Base-by-base conservation (phyloP, 2,113 vertebrate species). In the Indri indri region DNA sequence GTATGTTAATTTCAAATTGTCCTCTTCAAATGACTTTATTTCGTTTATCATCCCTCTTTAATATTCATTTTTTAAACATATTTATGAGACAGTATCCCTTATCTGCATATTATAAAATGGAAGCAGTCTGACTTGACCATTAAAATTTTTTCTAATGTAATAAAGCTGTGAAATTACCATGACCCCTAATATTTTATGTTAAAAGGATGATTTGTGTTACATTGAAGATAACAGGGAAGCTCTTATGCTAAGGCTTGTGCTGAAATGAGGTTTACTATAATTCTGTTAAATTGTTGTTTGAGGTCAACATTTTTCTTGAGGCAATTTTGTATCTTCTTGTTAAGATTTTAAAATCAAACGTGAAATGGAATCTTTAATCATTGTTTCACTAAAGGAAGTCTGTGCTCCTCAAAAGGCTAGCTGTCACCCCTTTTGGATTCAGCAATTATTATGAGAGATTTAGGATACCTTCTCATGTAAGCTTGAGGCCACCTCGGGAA, bases 51-150 rank as follows among this genome's bases (percentile, higher is more conserved):
- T 57, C 45, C 47, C 23, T 96, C n/a, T 71, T 95, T 95, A 95
- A 90, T 96, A 95, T 82, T 98, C 76, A 97, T 94, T 97, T 81
- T 88, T 80, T 50, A 77, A 92, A 71, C 65, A 94, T 87, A 88
- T 90, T 96, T 91, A 88, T 92, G 83, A 90, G 82, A 70, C 89
- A 93, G 40, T 90, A 61, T 77, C 50, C 27, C 30, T 93, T 96
- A 97, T 96, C 96, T 95, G 14, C 42, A 71, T 96, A 81, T 88
- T 95, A 87, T 95, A 94, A 98, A 97, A 95, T 96, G 80, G 86
- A 92, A 80, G 73, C 63, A 34, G 50, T 63, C 89, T 93, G 95
- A 95, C 84, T 90, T 66, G 40, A 82, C 61, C 90, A 93, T 95
- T 92, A 94, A 50, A 79, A 25, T 32, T 91, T 89, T 97, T 91